These are phyloP conservation scores for Steatornis caripensis DNA, from an alignment of 2,113 vertebrate species.

Conservation along the genomic window DNA sequence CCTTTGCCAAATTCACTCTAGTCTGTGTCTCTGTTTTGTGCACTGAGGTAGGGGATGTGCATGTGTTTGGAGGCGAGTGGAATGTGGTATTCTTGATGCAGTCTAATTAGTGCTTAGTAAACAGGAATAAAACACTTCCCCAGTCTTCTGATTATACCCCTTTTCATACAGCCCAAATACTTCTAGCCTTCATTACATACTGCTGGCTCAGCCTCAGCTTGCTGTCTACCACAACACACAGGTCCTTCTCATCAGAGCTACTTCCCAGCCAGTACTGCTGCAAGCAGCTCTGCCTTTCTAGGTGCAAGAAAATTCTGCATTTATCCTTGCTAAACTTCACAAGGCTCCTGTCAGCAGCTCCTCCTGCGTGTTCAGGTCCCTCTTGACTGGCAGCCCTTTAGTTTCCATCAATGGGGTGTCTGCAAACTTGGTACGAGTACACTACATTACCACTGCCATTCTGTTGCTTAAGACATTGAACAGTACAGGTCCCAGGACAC, in stretches of 20 bases:
- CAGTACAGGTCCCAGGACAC: not conserved
- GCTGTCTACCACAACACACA: not conserved
- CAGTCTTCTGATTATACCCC: not conserved
- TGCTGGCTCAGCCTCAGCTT: not conserved
- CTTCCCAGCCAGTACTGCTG: not conserved
- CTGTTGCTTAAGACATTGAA: not conserved
- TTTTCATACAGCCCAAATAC: not conserved
- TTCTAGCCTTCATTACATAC: not conserved
- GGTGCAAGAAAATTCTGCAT: not conserved
- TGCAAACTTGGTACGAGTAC: not conserved
- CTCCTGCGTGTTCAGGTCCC: not conserved
- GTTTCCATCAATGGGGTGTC: not conserved
- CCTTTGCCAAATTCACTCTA: not conserved
- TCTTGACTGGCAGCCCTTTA: accelerated
- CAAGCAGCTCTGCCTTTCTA: not conserved
- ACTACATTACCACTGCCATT: not conserved
- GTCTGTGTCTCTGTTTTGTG: not conserved
- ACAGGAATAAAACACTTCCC: not conserved
- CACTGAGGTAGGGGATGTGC: accelerated
- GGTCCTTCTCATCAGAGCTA: not conserved
- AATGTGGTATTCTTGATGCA: not conserved
- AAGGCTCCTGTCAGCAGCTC: not conserved
- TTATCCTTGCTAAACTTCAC: not conserved
- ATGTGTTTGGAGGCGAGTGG: not conserved
- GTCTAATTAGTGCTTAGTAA: not conserved